Evolutionary conservation across 2,888 invertebrate species (phyloP).

Genomic region (Ormyrus rosae): DNA sequence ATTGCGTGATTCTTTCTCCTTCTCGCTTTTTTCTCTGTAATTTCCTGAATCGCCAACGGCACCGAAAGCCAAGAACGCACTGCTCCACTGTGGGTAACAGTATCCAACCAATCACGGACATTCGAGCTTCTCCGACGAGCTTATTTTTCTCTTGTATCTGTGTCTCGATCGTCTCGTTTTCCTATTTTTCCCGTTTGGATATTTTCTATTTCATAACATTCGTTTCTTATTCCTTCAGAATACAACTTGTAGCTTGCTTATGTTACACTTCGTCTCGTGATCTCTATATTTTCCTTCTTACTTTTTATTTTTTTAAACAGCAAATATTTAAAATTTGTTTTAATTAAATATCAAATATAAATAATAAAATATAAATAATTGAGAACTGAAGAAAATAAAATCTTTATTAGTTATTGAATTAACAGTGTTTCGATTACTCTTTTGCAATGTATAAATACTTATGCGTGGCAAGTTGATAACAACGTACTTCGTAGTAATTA

Average conservation of each 20-base stretch:
- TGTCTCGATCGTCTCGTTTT: conserved; percentile 14
- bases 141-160: conserved; percentile 28
- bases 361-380: too few relatives aligned
- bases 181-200: conserved; percentile 62
- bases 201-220: not conserved
- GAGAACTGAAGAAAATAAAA: too few relatives aligned
- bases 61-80: conserved; percentile 2
- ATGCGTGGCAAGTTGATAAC: too few relatives aligned
- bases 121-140: conserved; percentile 13
- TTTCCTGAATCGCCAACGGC: conserved; percentile 2
- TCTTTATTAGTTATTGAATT: too few relatives aligned
- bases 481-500: too few relatives aligned
- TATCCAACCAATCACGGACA: conserved; percentile 38
- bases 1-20: conserved; percentile 16
- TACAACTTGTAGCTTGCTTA: not conserved
- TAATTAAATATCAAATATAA: too few relatives aligned
- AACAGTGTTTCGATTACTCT: too few relatives aligned
- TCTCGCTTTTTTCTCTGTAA: conserved; percentile 3
- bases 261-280: too few relatives aligned
- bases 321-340: not conserved
- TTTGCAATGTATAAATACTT: too few relatives aligned
- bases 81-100: conserved; percentile 21
- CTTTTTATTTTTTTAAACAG: not conserved
- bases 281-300: not conserved
- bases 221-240: not conserved